phyloP scores from a whole-genome alignment of 2,113 vertebrate species.

The Puntigrus tetrazona region DNA sequence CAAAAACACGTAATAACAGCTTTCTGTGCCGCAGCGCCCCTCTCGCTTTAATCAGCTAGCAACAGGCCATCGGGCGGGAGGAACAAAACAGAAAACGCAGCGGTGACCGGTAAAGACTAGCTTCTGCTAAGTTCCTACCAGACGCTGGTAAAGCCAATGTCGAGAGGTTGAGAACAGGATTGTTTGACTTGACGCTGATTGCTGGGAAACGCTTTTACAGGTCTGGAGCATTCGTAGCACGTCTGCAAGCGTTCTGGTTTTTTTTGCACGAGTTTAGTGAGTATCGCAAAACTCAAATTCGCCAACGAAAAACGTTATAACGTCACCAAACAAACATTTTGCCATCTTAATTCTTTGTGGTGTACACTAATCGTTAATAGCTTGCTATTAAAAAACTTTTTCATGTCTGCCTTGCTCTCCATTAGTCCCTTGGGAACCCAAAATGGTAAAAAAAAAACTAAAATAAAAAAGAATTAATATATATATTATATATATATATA shows the following conservation, averaged over 20 bases:
- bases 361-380: not conserved
- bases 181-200: not conserved
- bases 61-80: not conserved
- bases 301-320: too few relatives aligned
- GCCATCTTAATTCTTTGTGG: not conserved
- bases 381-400: not conserved
- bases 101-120: not conserved
- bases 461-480: too few relatives aligned
- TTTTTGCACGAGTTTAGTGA: too few relatives aligned
- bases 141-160: not conserved
- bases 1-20: conserved; percentile 35
- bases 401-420: not conserved
- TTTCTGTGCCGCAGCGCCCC: not conserved
- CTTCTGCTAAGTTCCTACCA: not conserved
- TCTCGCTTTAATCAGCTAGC: not conserved
- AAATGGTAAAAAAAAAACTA: too few relatives aligned
- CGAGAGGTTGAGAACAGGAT: not conserved
- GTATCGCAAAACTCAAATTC: too few relatives aligned
- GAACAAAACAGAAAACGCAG: not conserved
- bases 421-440: not conserved
- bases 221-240: not conserved
- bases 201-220: not conserved
- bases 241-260: too few relatives aligned
- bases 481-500: too few relatives aligned
- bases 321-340: not conserved